Percentiles rank a stretch among this genome's conserved stretches.
Conservation (phyloP, 2,888 invertebrate genomes). For the Mythimna lalbum region DNA sequence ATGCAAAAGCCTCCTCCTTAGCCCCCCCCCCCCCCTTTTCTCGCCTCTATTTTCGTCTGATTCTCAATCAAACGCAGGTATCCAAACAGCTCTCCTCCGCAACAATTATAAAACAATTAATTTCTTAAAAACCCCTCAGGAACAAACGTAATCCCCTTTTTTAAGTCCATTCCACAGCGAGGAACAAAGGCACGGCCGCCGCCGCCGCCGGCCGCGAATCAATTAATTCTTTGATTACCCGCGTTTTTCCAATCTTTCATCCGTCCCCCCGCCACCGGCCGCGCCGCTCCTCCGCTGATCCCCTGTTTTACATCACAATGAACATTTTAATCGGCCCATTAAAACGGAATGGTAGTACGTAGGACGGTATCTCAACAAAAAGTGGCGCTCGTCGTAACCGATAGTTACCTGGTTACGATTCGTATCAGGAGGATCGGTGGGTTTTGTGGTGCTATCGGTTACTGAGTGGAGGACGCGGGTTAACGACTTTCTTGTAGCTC, state of each 20-base stretch:
- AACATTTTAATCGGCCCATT: slow-evolving; percentile 71
- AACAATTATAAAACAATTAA: slow-evolving; percentile 63
- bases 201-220: slow-evolving; percentile 66
- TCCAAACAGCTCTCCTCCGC: slow-evolving; percentile 37
- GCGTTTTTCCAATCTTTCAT: slow-evolving; percentile 67
- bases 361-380: slow-evolving; percentile 36
- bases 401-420: slow-evolving; percentile 38
- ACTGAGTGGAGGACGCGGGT: neutral
- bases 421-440: slow-evolving; percentile 4
- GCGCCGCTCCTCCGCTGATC: slow-evolving; percentile 19
- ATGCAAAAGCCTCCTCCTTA: neutral
- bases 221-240: slow-evolving; percentile 77
- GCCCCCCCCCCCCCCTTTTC: neutral
- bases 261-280: neutral
- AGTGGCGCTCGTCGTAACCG: slow-evolving; percentile 16
- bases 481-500: slow-evolving; percentile 37
- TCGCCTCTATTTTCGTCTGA: neutral
- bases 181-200: slow-evolving; percentile 50
- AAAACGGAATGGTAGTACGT: slow-evolving; percentile 52
- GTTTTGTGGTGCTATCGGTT: slow-evolving; percentile 3
- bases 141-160: slow-evolving; percentile 56
- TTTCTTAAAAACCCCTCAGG: slow-evolving; percentile 49
- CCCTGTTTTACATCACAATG: slow-evolving; percentile 67
- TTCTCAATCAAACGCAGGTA: slow-evolving; percentile 34
- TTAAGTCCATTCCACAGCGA: slow-evolving; percentile 40